Evolutionary conservation across 2,888 invertebrate species (phyloP).

Genomic region (Cataglyphis cursor): DNA sequence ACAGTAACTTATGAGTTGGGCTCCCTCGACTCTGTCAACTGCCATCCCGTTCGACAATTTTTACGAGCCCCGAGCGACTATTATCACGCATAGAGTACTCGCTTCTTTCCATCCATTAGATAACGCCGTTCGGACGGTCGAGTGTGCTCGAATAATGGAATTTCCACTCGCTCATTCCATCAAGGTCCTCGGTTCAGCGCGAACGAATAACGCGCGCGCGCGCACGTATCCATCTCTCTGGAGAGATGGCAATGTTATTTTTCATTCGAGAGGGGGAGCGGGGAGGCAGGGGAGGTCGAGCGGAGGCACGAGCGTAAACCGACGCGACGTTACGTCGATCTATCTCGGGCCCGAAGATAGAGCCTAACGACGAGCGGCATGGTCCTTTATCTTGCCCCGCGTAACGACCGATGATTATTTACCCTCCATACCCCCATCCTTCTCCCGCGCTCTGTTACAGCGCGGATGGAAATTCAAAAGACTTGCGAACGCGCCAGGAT

Average conservation of each 20-base stretch:
- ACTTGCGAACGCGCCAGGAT: slow-evolving; percentile 26
- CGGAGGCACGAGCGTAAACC: slow-evolving; percentile 39
- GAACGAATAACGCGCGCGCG: slow-evolving; percentile 18
- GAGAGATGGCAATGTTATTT: slow-evolving; percentile 56
- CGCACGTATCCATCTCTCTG: slow-evolving; percentile 17
- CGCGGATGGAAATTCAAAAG: slow-evolving; percentile 46
- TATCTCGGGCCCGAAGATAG: slow-evolving; percentile 55
- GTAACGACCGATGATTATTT: slow-evolving; percentile 68
- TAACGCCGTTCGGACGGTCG: slow-evolving; percentile 28
- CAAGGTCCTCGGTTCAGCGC: slow-evolving; percentile 27
- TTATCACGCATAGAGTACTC: slow-evolving; percentile 15
- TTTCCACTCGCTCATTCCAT: slow-evolving; percentile 31
- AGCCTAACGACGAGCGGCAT: slow-evolving; percentile 60
- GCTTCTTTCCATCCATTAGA: slow-evolving; percentile 16
- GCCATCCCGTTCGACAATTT: slow-evolving; percentile 30
- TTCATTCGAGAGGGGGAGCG: slow-evolving; percentile 52
- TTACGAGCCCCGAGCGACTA: background rate
- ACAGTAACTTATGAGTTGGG: slow-evolving; percentile 4
- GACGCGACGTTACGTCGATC: slow-evolving; percentile 51
- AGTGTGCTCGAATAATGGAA: slow-evolving; percentile 38
- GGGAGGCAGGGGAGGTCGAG: background rate
- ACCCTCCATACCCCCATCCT: slow-evolving; percentile 51
- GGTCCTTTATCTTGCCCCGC: slow-evolving; percentile 39
- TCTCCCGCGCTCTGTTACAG: background rate
- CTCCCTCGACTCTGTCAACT: slow-evolving; percentile 28